Evolutionary conservation across 1,140 invertebrate species (phyloP), one percentile per base, ranked within the genome.

Genomic region (Caenorhabditis inopinata): DNA sequence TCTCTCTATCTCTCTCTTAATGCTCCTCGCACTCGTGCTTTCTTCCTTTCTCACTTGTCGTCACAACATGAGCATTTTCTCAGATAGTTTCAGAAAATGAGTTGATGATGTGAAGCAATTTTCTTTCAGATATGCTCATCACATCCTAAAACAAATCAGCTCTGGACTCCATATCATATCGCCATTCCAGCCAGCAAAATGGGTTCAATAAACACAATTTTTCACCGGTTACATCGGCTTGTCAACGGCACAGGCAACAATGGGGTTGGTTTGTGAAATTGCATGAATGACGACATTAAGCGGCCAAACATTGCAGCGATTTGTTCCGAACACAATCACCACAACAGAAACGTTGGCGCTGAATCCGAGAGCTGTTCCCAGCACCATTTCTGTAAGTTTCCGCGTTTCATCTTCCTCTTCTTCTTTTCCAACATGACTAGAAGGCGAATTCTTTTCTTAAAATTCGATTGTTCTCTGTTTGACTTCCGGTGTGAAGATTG

Each of bases 121-220:
- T 42, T 7, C 38, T 68, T 68, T 18, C 58, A 68, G 58, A 16
- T 68, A 68, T 68, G 58, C 35, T 38, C 32, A 42, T 68, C 32
- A 68, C 58, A n/a, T 38, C 58, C 12, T 68, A 68, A 58, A 47
- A 23, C 11, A n/a, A 23, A 16, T 29, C n/a, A 25, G 12, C n/a
- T 21, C 32, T 29, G 18, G n/a, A 12, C 32, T 32, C 1, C 16
- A 42, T 21, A 42, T 38, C 58, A 42, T 68, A 7, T 38, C 2
- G 1, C 21, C 29, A 16, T 32, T 42, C 14, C 38, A 42, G n/a
- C 58, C 21, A 7, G 2, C 12, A 32, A 32, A 68, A 68, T 68
- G 58, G 58, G 58, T 21, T 68, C 58, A 38, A 68, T 68, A 42
- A 68, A 68, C 32, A 68, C 58, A 38, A 68, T 68, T 68, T 68